phyloP scores from a whole-genome alignment of 1,140 invertebrate species.

The Anadara kagoshimensis region DNA sequence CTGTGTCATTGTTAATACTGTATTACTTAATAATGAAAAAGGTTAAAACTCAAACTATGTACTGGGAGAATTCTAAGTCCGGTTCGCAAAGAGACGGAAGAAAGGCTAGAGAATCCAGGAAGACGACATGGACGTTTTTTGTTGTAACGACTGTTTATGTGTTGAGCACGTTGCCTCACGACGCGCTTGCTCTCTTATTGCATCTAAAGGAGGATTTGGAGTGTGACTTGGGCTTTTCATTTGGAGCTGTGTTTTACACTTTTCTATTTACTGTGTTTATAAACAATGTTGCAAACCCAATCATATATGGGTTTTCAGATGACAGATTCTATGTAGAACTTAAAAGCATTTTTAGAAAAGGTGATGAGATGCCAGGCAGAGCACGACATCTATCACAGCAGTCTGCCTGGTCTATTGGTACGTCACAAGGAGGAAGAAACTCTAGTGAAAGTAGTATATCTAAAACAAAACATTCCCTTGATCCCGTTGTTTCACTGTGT shows the following conservation, averaged over 20 bases:
- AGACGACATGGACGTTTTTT: conserved; percentile 30
- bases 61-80: background rate
- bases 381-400: no score
- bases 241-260: conserved; percentile 27
- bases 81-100: no score
- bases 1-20: conserved; percentile 3
- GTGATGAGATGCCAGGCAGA: no score
- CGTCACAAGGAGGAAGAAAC: no score
- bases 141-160: conserved; percentile 35
- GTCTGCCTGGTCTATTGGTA: no score
- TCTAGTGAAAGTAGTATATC: no score
- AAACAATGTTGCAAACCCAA: conserved; percentile 33
- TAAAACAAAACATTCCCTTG: no score
- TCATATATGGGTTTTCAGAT: conserved; percentile 38
- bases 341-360: background rate
- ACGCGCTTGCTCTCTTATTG: conserved; percentile 22
- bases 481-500: no score
- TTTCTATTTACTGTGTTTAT: conserved; percentile 35
- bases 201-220: conserved; percentile 24
- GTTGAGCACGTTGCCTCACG: conserved; percentile 22
- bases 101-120: conserved; percentile 16
- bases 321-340: conserved; percentile 18
- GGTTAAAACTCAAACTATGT: background rate
- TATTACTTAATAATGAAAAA: conserved; percentile 35
- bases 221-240: conserved; percentile 11